Evolutionary conservation across 1,140 invertebrate species (phyloP), one percentile per base, ranked within the genome.

Genomic region (Intoshia linei): DNA sequence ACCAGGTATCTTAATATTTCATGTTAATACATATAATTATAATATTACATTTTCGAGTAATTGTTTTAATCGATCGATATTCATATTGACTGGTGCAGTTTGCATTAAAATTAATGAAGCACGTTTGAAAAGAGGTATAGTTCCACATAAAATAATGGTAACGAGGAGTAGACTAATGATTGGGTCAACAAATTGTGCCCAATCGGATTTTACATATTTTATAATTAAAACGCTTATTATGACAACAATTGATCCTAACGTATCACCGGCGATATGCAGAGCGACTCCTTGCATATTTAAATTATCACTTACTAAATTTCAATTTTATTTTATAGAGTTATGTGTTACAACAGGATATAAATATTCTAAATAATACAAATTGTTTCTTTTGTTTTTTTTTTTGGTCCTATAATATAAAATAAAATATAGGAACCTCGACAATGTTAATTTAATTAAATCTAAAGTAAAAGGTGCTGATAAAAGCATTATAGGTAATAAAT

Each of bases 201-300:
- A 81, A 2, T 75, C 60, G 0, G 74, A 77, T 10, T 40, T 17
- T 11, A 27, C 24, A 30, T 70, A 54, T 69, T 71, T 74, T n/a
- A 83, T 75, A 19, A 77, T 64, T 34, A 78, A 51, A 21, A 35
- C 83, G 30, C 72, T 68, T 7, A 54, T 43, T 21, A 90, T 73
- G 6, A 92, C 83, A 50, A 90, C 81, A 1, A 90, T 68, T 2
- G 81, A 90, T 34, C 66, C 65, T 7, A 83, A 55, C 17, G 79
- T 78, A 61, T 92, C 81, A 20, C 77, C 81, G 1, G 90, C 50
- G 4, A 90, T 70, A 54, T 92, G 83, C 30, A 92, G 62, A 52
- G 87, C 90, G 1, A 87, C 81, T n/a, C 79, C 83, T 33, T 73
- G 65, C 74, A 92, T 92, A 49, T 92, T 92, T 71, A 92, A 73